A percentile compares a stretch with the other conserved stretches of the same genome.
Evolutionary conservation across 2,888 invertebrate species (phyloP).

Genomic region (Tetranychus piercei): DNA sequence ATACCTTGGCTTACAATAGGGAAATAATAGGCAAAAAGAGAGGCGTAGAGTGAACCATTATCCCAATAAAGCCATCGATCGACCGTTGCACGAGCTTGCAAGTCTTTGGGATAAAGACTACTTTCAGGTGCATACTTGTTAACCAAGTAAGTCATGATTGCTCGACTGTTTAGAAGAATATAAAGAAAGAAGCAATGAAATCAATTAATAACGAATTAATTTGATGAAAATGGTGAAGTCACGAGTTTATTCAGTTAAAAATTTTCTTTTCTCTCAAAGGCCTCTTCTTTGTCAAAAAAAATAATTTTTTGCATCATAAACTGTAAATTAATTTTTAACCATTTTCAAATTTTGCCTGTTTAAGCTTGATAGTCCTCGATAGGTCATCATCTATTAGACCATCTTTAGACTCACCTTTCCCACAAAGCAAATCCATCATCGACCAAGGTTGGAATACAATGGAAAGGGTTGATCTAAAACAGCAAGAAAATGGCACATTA

Average conservation of each 20-base stretch:
- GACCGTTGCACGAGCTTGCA: background rate
- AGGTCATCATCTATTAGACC: background rate
- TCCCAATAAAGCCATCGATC: background rate
- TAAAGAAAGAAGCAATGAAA: background rate
- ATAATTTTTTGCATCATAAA: too few relatives aligned
- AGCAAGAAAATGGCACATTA: too few relatives aligned
- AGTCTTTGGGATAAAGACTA: background rate
- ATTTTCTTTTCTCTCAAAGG: too few relatives aligned
- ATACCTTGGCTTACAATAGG: background rate
- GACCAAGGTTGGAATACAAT: background rate
- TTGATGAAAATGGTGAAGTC: too few relatives aligned
- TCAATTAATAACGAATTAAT: too few relatives aligned
- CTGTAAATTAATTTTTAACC: too few relatives aligned
- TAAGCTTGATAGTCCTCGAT: background rate
- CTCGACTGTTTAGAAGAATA: background rate
- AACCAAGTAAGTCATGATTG: conserved; percentile 6
- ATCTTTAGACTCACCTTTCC: background rate
- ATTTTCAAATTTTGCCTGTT: too few relatives aligned
- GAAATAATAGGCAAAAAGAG: background rate
- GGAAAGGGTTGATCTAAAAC: background rate
- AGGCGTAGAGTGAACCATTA: background rate
- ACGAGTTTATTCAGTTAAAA: too few relatives aligned
- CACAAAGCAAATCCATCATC: conserved; percentile 1
- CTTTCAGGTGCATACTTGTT: conserved; percentile 6
- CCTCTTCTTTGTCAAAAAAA: too few relatives aligned